Evolutionary conservation across 1,140 invertebrate species (phyloP).

Genomic region (Bombus waltoni): DNA sequence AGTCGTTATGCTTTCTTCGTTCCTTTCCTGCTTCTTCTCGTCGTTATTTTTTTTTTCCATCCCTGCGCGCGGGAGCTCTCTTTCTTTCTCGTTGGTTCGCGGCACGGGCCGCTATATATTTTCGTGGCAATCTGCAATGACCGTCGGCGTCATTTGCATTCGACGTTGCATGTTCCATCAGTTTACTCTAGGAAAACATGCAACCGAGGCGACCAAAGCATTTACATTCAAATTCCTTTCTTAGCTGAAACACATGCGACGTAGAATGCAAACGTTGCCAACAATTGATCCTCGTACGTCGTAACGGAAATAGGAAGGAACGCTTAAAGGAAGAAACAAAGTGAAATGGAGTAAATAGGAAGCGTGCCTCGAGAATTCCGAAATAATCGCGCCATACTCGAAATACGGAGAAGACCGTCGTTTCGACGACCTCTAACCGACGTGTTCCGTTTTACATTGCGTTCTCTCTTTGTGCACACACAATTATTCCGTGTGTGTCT

Average conservation of each 20-base stretch:
- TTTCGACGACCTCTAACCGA: background rate
- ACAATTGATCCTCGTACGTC: constrained; percentile 62
- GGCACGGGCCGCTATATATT: constrained; percentile 50
- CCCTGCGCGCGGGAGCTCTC: too few relatives aligned
- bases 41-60: constrained; percentile 1
- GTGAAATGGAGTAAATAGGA: constrained; percentile 42
- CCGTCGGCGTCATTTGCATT: constrained; percentile 68
- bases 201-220: constrained; percentile 66
- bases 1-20: constrained; percentile 31
- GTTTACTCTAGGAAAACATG: constrained; percentile 71
- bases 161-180: constrained; percentile 71
- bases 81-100: constrained; percentile 15
- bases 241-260: constrained; percentile 56
- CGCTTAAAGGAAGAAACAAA: constrained; percentile 61
- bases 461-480: background rate
- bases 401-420: constrained; percentile 22
- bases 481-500: constrained; percentile 38
- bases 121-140: constrained; percentile 70
- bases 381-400: constrained; percentile 57
- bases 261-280: constrained; percentile 54
- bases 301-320: constrained; percentile 59
- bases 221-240: constrained; percentile 70
- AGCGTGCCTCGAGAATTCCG: constrained; percentile 52
- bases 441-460: constrained; percentile 31
- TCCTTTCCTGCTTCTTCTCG: background rate